Conservation (phyloP, 2,113 vertebrate species). For the Agelaius tricolor region DNA sequence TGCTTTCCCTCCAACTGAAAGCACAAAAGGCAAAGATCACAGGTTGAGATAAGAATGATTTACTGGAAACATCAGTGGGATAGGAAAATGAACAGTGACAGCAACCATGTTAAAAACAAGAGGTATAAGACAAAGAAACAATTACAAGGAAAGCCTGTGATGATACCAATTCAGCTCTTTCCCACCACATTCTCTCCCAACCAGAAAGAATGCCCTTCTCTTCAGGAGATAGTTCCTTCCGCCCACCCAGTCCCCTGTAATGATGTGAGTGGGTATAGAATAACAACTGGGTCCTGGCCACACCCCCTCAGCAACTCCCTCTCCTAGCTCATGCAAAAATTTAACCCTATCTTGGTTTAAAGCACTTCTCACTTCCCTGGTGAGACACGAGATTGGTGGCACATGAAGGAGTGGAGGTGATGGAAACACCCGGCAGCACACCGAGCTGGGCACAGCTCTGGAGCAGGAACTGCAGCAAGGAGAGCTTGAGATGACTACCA, state of each 20-base stretch:
- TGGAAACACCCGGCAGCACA: not conserved
- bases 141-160: not conserved
- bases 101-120: not conserved
- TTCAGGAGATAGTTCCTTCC: not conserved
- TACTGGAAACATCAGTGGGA: not conserved
- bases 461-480: not conserved
- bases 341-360: not conserved
- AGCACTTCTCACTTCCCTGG: not conserved
- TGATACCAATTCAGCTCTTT: not conserved
- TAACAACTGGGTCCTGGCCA: not conserved
- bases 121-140: not conserved
- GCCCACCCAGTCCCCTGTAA: not conserved
- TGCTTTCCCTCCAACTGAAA: not conserved
- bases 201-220: not conserved
- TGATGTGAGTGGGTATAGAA: not conserved
- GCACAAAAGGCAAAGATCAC: not conserved
- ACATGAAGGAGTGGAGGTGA: not conserved
- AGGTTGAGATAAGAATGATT: not conserved
- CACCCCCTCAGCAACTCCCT: not conserved
- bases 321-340: not conserved
- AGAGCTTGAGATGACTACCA: not conserved
- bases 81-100: not conserved
- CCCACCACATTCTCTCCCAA: fast-evolving
- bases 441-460: fast-evolving
- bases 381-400: not conserved